phyloP scores from a whole-genome alignment of 2,113 vertebrate species.

The Anas platyrhynchos region DNA sequence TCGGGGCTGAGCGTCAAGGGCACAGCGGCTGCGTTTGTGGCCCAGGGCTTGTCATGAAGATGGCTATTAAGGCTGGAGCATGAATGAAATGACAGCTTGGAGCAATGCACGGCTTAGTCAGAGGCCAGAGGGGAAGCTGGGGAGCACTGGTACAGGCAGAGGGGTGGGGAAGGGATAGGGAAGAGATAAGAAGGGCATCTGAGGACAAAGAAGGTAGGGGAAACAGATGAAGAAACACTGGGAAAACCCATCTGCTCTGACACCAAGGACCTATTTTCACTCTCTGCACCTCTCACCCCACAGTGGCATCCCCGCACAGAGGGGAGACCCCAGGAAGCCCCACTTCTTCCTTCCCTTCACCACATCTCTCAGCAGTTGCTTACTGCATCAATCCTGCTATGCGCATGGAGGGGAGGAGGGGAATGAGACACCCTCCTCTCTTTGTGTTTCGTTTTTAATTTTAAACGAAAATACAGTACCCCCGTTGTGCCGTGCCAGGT shows the following conservation, averaged over 20 bases:
- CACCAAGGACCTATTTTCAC: too few species aligned
- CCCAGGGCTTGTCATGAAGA: not conserved
- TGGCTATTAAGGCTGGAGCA: not conserved
- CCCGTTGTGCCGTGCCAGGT: not conserved
- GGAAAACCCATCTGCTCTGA: not conserved
- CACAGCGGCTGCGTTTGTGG: not conserved
- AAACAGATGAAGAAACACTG: not conserved
- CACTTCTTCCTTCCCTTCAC: not conserved
- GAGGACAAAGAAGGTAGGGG: not conserved
- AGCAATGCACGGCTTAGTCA: not conserved
- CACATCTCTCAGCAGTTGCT: not conserved
- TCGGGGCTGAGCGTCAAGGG: not conserved
- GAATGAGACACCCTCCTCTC: accelerated
- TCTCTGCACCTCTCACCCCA: not conserved
- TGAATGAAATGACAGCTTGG: not conserved
- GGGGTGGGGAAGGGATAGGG: not conserved
- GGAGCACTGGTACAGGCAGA: not conserved
- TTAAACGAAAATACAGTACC: not conserved
- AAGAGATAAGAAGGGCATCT: not conserved
- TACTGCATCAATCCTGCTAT: accelerated
- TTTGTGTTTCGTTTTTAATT: not conserved
- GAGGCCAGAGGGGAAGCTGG: not conserved
- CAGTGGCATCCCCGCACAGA: accelerated
- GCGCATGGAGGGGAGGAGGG: accelerated
- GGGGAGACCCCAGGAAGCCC: accelerated